Conservation (phyloP, 2,113 vertebrate species). For the Callaeas wilsoni region DNA sequence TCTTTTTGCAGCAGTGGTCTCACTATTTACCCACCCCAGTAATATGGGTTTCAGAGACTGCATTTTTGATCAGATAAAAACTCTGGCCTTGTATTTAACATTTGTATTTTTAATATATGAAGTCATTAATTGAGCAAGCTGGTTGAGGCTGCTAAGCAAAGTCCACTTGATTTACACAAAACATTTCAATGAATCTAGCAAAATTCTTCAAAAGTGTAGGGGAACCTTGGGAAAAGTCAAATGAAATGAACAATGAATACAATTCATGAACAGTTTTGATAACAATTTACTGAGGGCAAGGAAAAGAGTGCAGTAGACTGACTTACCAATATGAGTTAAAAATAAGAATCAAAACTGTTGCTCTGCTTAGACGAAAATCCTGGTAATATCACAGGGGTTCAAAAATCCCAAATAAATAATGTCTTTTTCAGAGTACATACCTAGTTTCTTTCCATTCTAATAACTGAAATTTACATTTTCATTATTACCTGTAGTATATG, state of each 20-base stretch:
- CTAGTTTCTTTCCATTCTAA: not conserved
- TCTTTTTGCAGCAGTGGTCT: not conserved
- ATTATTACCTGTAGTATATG: rapidly evolving
- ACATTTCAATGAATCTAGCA: not conserved
- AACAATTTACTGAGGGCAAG: not conserved
- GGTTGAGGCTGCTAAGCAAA: not conserved
- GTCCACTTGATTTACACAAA: not conserved
- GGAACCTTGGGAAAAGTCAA: not conserved
- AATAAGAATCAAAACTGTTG: not conserved
- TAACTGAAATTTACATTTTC: not conserved
- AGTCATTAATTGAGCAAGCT: not conserved
- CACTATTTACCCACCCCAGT: not conserved
- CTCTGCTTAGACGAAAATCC: not conserved
- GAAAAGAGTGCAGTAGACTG: not conserved
- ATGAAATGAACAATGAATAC: not conserved
- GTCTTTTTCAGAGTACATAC: not conserved
- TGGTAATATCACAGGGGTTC: not conserved
- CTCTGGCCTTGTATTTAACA: not conserved
- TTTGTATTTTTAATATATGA: not conserved
- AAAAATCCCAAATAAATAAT: not conserved
- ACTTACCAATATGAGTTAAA: not conserved
- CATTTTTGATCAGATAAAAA: not conserved
- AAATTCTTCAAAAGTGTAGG: not conserved
- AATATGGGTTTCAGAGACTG: not conserved
- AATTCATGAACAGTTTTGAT: not conserved